Conservation (phyloP, 2,888 invertebrate species). For the Diplazon laetatorius region DNA sequence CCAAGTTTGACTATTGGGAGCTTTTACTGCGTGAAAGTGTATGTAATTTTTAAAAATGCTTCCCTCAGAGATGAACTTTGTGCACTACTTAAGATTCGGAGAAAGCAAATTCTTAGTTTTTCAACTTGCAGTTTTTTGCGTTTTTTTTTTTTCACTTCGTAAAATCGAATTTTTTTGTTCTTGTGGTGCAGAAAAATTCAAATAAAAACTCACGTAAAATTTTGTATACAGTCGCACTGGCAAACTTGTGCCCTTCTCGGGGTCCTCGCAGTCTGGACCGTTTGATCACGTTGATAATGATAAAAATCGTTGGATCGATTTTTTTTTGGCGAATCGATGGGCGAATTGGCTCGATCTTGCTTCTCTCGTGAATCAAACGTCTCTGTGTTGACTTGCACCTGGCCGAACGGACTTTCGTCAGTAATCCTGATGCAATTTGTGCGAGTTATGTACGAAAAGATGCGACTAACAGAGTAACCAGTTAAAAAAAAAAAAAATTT, state of each 20-base stretch:
- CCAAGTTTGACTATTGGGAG: no score
- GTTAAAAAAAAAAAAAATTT: no score
- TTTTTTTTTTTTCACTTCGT: no score
- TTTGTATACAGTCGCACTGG: conserved; percentile 27
- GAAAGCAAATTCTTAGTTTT: no score
- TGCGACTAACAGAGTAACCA: background rate
- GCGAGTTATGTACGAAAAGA: background rate
- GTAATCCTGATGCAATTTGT: conserved; percentile 3
- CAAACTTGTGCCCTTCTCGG: conserved; percentile 1
- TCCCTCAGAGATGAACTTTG: no score
- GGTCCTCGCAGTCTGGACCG: background rate
- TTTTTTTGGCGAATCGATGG: background rate
- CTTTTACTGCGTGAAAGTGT: no score
- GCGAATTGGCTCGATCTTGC: conserved; percentile 15
- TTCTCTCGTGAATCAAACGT: background rate
- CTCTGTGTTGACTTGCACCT: conserved; percentile 28
- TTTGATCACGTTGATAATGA: conserved; percentile 12
- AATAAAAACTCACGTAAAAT: conserved; percentile 34
- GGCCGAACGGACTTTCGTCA: conserved; percentile 21
- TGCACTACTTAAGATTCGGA: no score
- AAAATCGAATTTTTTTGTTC: background rate
- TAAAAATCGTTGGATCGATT: conserved; percentile 5
- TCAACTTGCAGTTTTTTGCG: no score
- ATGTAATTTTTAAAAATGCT: no score
- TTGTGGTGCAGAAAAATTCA: background rate